phyloP scores from a whole-genome alignment of 2,888 invertebrate genomes.

The Stomorhina lunata region DNA sequence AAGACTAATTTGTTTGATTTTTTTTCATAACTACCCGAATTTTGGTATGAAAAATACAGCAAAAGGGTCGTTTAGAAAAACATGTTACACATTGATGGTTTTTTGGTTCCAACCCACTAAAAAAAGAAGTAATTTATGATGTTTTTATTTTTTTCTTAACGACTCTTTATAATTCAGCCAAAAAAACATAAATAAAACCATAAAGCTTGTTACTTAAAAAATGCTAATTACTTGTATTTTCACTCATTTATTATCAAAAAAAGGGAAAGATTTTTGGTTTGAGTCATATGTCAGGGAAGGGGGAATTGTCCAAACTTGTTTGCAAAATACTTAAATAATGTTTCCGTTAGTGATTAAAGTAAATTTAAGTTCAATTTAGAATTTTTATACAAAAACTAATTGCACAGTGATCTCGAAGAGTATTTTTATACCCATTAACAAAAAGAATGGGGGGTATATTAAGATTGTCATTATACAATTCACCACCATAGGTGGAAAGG shows the following conservation, averaged over 20 bases:
- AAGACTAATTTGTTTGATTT: not conserved
- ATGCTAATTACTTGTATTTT: slow-evolving; percentile 55
- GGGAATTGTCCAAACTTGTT: slow-evolving; percentile 3
- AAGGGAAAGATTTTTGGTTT: not conserved
- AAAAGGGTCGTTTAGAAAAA: slow-evolving; percentile 57
- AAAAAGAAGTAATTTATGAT: slow-evolving; percentile 50
- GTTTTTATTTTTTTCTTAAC: slow-evolving; percentile 22
- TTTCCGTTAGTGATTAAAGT: not conserved
- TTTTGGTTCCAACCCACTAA: slow-evolving; percentile 59
- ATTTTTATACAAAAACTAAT: no score
- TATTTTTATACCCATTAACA: no score
- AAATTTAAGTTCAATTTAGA: no score
- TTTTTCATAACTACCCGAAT: slow-evolving; percentile 24
- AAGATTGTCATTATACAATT: no score
- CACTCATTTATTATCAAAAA: not conserved
- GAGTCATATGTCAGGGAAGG: slow-evolving; percentile 19
- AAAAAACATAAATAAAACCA: slow-evolving; percentile 25
- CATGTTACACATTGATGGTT: slow-evolving; percentile 61
- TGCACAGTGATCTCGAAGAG: no score
- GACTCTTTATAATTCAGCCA: slow-evolving; percentile 11
- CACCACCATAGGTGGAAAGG: no score
- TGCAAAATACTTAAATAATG: not conserved
- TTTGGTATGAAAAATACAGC: slow-evolving; percentile 38
- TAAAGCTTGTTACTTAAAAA: slow-evolving; percentile 34
- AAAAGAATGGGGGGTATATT: no score